Percentiles rank a stretch among this genome's conserved stretches.
Evolutionary conservation across 2,113 vertebrate genomes (phyloP).

Genomic region (Podarcis raffonei): DNA sequence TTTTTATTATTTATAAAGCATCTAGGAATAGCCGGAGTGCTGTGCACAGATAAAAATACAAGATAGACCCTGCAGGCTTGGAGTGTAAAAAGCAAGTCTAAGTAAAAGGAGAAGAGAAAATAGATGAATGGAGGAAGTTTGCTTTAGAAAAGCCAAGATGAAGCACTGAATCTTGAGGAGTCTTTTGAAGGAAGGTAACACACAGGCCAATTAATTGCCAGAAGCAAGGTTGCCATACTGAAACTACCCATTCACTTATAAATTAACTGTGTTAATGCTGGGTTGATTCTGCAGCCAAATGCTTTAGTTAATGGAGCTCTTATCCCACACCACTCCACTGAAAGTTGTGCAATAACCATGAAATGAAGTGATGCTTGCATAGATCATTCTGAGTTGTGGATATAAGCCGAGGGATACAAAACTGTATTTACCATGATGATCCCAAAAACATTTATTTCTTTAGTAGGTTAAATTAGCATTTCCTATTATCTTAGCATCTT

Average conservation of each 20-base stretch:
- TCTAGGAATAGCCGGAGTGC: neutral
- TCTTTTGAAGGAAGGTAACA: neutral
- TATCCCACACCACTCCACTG: neutral
- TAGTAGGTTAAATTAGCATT: slow-evolving; percentile 29
- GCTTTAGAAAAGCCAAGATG: neutral
- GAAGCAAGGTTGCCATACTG: neutral
- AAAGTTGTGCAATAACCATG: neutral
- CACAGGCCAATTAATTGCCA: neutral
- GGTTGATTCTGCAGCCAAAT: neutral
- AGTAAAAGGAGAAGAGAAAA: neutral
- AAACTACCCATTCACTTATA: neutral
- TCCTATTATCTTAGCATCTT: slow-evolving; percentile 18
- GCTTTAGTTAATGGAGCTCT: neutral
- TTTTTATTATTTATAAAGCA: neutral
- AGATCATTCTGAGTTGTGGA: neutral
- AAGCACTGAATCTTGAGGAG: neutral
- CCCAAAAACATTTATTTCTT: neutral
- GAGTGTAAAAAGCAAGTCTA: neutral
- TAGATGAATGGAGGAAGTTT: neutral
- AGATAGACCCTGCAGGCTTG: neutral
- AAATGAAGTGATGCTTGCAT: neutral
- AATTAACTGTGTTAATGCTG: neutral
- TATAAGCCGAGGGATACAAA: too few relatives aligned
- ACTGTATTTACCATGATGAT: neutral
- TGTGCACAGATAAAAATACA: neutral